Evolutionary conservation across 2,888 invertebrate genomes (phyloP), one percentile per base, ranked within the genome.

Genomic region (Ophioninae sp.): DNA sequence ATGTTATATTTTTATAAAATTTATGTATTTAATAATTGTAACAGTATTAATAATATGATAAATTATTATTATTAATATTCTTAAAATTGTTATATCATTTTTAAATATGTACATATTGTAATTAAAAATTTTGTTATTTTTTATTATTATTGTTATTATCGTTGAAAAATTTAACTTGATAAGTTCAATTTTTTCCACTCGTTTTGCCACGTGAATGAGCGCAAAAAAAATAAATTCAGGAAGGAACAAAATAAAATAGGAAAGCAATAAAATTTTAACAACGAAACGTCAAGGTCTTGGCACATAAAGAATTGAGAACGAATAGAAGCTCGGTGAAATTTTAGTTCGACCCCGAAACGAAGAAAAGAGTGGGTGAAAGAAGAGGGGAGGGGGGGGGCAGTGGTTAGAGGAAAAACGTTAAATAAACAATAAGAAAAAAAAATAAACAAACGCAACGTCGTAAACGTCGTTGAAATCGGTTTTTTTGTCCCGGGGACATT

Each of bases 361-460:
- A 51, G 51, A 17, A 51, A 51, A 51, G 51, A 3, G 51, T 17
- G 51, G 17, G 17, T 0, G 5, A 59, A 8, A 59, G 59, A 59
- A 10, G 0, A 7, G 2, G 59, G 20, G 59, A 59, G 22, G 20
- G 59, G 20, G 59, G 59, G 8, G 59, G 20, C 20, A 59, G 59
- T 6, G 59, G 2, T 13, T 44, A 58, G 58, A 10, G 58, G 20
- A 59, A 59, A 59, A 59, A 59, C 20, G 10, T 22, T 22, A 59
- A 23, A 65, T 65, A 39, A 37, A 39, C 13, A 39, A 65, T 37
- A 17, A 22, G 39, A 65, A 65, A 65, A 65, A 65, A 65, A 39
- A 65, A 39, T 6, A n/a, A 65, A 65, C 6, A 65, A 65, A 65
- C 37, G n/a, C 20, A 63, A 23, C 63, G 30, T 63, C 63, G 63